These are phyloP conservation scores for Stomatorhinus ivindoensis DNA, from an alignment of 2,113 vertebrate genomes.

Conservation along the genomic window DNA sequence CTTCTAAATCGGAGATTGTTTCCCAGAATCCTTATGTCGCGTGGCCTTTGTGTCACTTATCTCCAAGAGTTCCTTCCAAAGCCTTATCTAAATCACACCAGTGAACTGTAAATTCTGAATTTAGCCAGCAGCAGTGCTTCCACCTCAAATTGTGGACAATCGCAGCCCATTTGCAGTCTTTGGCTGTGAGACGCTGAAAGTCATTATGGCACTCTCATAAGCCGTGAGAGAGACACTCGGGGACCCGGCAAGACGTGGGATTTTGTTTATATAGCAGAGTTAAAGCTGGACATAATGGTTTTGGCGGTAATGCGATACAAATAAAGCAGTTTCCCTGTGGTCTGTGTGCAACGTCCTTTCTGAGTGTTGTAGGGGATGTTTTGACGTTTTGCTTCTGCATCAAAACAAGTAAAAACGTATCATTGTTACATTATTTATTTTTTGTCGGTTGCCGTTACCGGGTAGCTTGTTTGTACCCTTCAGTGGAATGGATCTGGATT, in stretches of 20 bases:
- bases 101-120: not conserved
- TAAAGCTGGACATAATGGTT: slow-evolving; percentile 2
- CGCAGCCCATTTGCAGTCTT: not conserved
- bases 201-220: not conserved
- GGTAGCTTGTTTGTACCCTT: not conserved
- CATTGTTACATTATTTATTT: slow-evolving; percentile 8
- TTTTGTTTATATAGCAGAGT: not conserved
- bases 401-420: not conserved
- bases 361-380: not conserved
- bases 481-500: not conserved
- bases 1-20: not conserved
- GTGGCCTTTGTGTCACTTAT: not conserved
- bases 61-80: not conserved
- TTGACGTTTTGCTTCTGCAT: not conserved
- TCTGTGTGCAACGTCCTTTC: not conserved
- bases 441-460: not conserved
- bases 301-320: slow-evolving; percentile 2
- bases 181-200: not conserved
- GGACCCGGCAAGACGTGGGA: not conserved
- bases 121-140: not conserved
- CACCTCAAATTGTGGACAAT: not conserved
- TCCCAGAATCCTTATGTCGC: not conserved
- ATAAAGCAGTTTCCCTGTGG: slow-evolving; percentile 2
- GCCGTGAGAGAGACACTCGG: not conserved
- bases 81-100: not conserved